Evolutionary conservation across 2,797 vertebrate genomes (phyloP).

Genomic region (Sebastes kiyomatsui): DNA sequence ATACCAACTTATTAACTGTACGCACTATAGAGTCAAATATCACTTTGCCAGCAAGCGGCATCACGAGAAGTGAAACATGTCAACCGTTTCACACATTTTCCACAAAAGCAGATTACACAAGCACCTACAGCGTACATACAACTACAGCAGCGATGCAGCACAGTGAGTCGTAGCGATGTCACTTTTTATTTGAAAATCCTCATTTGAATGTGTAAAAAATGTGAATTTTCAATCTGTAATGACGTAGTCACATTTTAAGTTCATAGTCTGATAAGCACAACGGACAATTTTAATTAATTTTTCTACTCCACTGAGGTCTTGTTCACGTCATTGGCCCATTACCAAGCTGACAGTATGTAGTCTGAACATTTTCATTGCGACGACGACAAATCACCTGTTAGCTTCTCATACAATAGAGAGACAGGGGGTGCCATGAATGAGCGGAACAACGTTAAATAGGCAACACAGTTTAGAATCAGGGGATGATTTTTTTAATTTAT

Average conservation of each 20-base stretch:
- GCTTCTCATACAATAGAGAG: background rate
- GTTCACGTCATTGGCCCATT: background rate
- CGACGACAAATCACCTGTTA: background rate
- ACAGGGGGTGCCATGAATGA: background rate
- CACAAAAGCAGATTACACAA: background rate
- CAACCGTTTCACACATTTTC: background rate
- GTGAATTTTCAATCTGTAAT: background rate
- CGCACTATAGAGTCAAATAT: background rate
- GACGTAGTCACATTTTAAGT: background rate
- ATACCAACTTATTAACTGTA: background rate
- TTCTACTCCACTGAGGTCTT: background rate
- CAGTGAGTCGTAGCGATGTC: background rate
- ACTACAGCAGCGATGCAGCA: background rate
- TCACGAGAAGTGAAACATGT: background rate
- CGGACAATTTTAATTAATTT: background rate
- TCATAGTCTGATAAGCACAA: background rate
- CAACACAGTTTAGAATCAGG: fast-evolving
- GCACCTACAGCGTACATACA: background rate
- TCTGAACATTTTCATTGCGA: background rate
- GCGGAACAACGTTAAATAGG: background rate
- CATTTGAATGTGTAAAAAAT: background rate
- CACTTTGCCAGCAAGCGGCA: background rate
- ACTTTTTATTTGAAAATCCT: background rate
- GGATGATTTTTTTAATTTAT: too few species aligned
- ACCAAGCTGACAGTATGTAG: background rate